A percentile compares a stretch with the other conserved stretches of the same genome.
phyloP scores from a whole-genome alignment of 23 tunicate species.

The Aplidium turbinatum region DNA sequence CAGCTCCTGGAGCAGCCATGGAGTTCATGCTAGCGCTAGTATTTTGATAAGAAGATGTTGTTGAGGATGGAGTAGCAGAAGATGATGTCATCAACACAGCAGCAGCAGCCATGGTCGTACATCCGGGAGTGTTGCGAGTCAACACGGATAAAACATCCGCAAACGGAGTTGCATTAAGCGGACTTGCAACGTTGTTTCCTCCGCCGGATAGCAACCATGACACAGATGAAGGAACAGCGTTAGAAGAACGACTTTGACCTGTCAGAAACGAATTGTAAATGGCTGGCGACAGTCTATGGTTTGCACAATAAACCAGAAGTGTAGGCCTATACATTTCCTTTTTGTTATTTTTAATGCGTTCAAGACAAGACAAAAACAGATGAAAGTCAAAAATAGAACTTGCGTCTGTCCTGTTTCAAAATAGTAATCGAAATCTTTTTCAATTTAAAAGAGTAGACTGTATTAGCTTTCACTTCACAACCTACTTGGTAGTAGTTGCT shows the following conservation, averaged over 20 bases:
- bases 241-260: slow-evolving; percentile 48
- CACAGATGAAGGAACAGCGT: slow-evolving; percentile 59
- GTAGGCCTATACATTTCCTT: neutral
- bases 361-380: too few relatives aligned
- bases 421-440: too few relatives aligned
- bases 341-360: too few relatives aligned
- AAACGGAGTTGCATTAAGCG: slow-evolving; percentile 77
- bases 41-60: slow-evolving; percentile 35
- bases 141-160: slow-evolving; percentile 87
- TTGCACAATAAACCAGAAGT: neutral
- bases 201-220: slow-evolving; percentile 81
- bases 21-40: slow-evolving; percentile 27
- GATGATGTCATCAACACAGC: slow-evolving; percentile 77
- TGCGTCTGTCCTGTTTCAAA: too few relatives aligned
- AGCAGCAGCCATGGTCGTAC: slow-evolving; percentile 68
- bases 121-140: slow-evolving; percentile 84
- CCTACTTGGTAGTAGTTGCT: slow-evolving; percentile 28
- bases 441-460: too few relatives aligned
- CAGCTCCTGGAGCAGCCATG: slow-evolving; percentile 12
- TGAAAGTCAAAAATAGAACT: too few relatives aligned
- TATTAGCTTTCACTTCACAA: too few relatives aligned
- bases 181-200: slow-evolving; percentile 37
- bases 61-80: slow-evolving; percentile 18
- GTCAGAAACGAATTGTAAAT: neutral
- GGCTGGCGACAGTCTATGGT: too few relatives aligned